These are phyloP conservation scores for Chloroclystis v-ata DNA, from an alignment of 2,888 invertebrate species.

Conservation along the genomic window DNA sequence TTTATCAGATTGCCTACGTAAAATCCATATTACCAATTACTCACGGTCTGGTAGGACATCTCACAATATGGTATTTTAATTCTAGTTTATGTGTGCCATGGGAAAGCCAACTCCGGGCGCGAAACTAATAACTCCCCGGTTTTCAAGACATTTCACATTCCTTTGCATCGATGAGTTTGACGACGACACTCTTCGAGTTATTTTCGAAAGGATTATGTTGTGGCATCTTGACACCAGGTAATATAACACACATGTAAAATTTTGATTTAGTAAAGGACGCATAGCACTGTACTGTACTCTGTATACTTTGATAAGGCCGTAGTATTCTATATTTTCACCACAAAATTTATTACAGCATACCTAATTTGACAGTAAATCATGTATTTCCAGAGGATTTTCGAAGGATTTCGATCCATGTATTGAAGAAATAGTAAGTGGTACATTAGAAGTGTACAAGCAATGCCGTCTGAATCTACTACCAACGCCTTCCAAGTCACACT, in stretches of 20 bases:
- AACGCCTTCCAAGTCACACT: conserved; percentile 95
- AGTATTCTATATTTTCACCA: too few relatives aligned
- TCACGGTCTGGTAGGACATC: too few relatives aligned
- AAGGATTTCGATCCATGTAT: conserved; percentile 96
- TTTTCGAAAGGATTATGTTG: conserved; percentile 92
- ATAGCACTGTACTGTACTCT: too few relatives aligned
- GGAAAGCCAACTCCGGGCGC: conserved; percentile 87
- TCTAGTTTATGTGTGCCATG: conserved; percentile 92
- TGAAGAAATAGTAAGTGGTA: conserved; percentile 91
- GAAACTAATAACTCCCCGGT: conserved; percentile 89
- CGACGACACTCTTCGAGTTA: conserved; percentile 88
- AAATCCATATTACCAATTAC: too few relatives aligned
- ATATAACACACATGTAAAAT: too few relatives aligned
- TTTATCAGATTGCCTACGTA: too few relatives aligned
- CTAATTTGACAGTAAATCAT: not conserved
- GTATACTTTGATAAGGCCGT: too few relatives aligned
- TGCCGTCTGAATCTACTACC: conserved; percentile 90
- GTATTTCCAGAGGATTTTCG: conserved; percentile 86
- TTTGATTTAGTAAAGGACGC: not conserved
- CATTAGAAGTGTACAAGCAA: conserved; percentile 90
- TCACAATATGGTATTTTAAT: too few relatives aligned
- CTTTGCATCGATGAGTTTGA: conserved; percentile 93
- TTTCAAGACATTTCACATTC: conserved; percentile 91
- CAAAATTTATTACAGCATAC: not conserved
- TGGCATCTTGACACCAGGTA: conserved; percentile 98